Base-by-base conservation (phyloP, 1,140 invertebrate species). In the Temnothorax longispinosus region DNA sequence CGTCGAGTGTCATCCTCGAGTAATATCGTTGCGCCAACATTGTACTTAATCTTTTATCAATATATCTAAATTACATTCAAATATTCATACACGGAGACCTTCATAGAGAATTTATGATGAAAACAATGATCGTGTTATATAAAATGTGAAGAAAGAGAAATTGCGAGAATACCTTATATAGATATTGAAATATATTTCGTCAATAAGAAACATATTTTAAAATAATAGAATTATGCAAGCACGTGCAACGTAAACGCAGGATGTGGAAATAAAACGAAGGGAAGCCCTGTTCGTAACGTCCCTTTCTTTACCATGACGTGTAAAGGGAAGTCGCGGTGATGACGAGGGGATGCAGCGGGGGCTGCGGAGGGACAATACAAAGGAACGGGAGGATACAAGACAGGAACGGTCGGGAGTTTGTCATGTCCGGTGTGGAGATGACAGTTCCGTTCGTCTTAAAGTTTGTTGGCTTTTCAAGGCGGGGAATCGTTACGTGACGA, bases 391-490 rank as follows among this genome's bases (percentile, higher is more conserved):
- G 71, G 75, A 80, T 69, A 67, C 87, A 72, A 64, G 71, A 88
- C 56, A 78, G 81, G 76, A 90, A 85, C 65, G 67, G 90, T 77
- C 71, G 88, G 80, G 89, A 93, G 88, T 93, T 93, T 93, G 90
- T 94, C 93, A 93, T 94, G 93, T 94, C 93, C 93, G 91, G 91
- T 69, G 87, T 93, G 93, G 93, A 92, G 91, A 93, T 93, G 93
- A 92, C 93, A 92, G 93, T 93, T 93, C 90, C 91, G 92, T 88
- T 92, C 89, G 92, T 92, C 91, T 92, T 89, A 76, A 93, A 93
- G 92, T 93, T 93, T 91, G 88, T 91, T 91, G 87, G 89, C 86
- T 91, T 92, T 90, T 84, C 77, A 67, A 75, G 72, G 64, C 50
- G 86, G 84, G 85, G 87, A 90, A 93, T 91, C 88, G 90, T 91